Base-by-base conservation (phyloP, 2,888 invertebrate species). In the Caenorhabditis virilis region DNA sequence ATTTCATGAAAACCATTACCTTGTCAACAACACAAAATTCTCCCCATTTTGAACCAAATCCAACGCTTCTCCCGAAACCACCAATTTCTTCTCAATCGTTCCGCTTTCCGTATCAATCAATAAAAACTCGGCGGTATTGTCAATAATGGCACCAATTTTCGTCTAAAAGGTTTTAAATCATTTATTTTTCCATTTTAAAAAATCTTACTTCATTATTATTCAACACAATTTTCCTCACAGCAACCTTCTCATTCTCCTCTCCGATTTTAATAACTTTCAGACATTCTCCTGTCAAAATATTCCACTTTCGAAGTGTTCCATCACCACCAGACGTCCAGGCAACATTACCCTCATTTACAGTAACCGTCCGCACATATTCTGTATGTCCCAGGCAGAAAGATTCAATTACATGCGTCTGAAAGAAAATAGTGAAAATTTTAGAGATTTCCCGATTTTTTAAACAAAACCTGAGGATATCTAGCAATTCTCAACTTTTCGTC, bases 401-500 rank as follows among this genome's bases (percentile, higher is more conserved):
- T 22, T 73, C 69, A 30, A 75, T 69, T 16, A 74, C 66, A 55
- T 49, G 66, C 11, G 74, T 58, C 64, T 69, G 54, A 43, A 59
- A 56, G 7, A 9, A 41, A 41, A 22, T 6, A 9, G 9, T 20
- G 5, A 20, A 26, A 15, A 46, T n/a, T 46, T 26, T 30, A 43
- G 6, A 6, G 35, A 36, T n/a, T n/a, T n/a, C n/a, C n/a, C n/a
- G n/a, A n/a, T n/a, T n/a, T n/a, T n/a, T 30, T 22, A n/a, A 26
- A 18, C n/a, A 38, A 22, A 11, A 61, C 72, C 46, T 72, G 52
- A 7, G 78, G 78, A 58, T 76, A 77, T 13, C 74, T 47, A 30
- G 67, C 53, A n/a, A 76, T 56, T 41, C 77, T 61, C 18, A 78
- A 45, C 61, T 78, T 78, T 56, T 78, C 78, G 46, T 78, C 78